Evolutionary conservation across 2,888 invertebrate genomes (phyloP).

Genomic region (Eledone cirrhosa): DNA sequence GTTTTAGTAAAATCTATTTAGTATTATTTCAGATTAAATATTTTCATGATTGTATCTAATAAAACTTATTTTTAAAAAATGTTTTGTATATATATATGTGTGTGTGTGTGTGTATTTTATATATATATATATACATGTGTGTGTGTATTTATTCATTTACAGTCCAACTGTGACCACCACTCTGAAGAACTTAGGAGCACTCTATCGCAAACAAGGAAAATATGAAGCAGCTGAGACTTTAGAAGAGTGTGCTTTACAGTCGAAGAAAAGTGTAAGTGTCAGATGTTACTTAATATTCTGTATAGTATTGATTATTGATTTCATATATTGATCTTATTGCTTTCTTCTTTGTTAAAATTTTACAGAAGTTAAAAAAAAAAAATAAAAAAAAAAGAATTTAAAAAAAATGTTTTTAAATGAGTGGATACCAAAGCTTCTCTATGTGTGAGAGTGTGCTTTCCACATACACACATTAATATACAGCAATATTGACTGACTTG

Average conservation of each 20-base stretch:
- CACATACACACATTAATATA: not conserved
- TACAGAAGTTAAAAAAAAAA: too few species aligned
- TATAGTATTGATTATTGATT: constrained; percentile 1
- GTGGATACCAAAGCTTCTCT: not conserved
- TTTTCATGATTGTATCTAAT: too few species aligned
- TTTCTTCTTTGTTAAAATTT: not conserved
- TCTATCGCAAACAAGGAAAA: constrained; percentile 98
- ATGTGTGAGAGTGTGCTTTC: not conserved
- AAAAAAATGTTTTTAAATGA: too few species aligned
- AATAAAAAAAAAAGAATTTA: too few species aligned
- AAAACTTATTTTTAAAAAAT: too few species aligned
- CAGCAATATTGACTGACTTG: not conserved
- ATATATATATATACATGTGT: not conserved
- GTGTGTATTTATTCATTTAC: constrained; percentile 32
- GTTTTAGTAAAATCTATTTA: too few species aligned
- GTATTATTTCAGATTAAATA: too few species aligned
- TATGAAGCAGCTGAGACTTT: constrained; percentile 99
- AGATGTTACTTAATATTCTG: not conserved
- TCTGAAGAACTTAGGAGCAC: constrained; percentile 95
- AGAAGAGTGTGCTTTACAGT: constrained; percentile 96
- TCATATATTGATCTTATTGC: constrained; percentile 23
- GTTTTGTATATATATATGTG: too few species aligned
- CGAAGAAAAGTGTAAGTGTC: constrained; percentile 85
- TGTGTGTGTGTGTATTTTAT: not conserved
- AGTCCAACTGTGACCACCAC: constrained; percentile 78